Percentiles rank a stretch among this genome's conserved stretches.
phyloP scores from a whole-genome alignment of 2,797 vertebrate species.

The Acipenser transmontanus region DNA sequence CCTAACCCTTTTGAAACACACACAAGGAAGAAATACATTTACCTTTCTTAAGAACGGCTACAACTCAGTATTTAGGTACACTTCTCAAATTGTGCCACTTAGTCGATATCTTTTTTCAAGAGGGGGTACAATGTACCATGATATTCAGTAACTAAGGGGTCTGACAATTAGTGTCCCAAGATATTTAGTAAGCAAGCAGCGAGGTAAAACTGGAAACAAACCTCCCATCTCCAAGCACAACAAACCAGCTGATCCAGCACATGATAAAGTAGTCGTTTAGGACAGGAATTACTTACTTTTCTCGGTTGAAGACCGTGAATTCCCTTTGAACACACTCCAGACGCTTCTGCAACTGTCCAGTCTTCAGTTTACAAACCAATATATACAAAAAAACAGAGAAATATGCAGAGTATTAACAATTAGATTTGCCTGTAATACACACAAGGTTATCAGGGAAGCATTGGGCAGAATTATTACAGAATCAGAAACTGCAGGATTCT shows the following conservation, averaged over 20 bases:
- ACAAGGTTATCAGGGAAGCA: too few relatives aligned
- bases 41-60: neutral
- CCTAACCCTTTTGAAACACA: slow-evolving; percentile 57
- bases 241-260: too few relatives aligned
- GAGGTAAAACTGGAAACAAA: too few relatives aligned
- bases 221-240: too few relatives aligned
- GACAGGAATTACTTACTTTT: slow-evolving; percentile 69
- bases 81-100: too few relatives aligned
- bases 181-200: too few relatives aligned
- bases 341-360: slow-evolving; percentile 78
- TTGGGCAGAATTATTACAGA: too few relatives aligned
- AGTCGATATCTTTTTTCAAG: neutral
- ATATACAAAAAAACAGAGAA: neutral
- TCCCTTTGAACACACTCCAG: slow-evolving; percentile 85
- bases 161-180: too few relatives aligned
- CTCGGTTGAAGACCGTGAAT: slow-evolving; percentile 96
- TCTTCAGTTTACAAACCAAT: slow-evolving; percentile 48
- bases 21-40: slow-evolving; percentile 12
- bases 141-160: neutral
- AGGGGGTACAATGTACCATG: neutral
- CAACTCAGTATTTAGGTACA: too few relatives aligned
- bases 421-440: too few relatives aligned
- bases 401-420: neutral
- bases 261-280: too few relatives aligned
- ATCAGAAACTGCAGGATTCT: too few relatives aligned